Percentiles rank a stretch among this genome's conserved stretches.
Conservation (phyloP, 2,113 vertebrate genomes). For the Cyphomyrus discorhynchus region DNA sequence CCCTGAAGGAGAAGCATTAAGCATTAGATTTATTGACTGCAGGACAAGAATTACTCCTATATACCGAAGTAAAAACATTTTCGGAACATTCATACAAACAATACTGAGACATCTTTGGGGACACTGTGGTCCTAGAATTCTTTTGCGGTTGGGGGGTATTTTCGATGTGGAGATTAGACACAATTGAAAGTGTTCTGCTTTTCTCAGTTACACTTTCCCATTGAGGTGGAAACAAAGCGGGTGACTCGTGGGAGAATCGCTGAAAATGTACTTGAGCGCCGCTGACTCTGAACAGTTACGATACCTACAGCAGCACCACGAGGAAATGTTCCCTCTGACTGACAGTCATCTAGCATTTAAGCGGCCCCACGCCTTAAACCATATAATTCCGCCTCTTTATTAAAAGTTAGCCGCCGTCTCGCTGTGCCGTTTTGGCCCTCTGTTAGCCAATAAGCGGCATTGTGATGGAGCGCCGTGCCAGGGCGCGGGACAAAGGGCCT, state of each 20-base stretch:
- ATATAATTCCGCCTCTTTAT: constrained; percentile 1
- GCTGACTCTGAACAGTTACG: background rate
- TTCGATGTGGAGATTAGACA: constrained; percentile 38
- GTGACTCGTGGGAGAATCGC: background rate
- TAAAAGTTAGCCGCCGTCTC: constrained; percentile 5
- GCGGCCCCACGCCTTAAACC: background rate
- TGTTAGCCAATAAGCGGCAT: constrained; percentile 63
- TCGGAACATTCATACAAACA: background rate
- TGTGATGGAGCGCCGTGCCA: constrained; percentile 61
- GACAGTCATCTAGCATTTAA: background rate
- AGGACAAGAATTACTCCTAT: background rate
- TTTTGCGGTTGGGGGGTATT: constrained; percentile 5
- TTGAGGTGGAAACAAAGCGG: constrained; percentile 8
- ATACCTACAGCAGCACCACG: background rate
- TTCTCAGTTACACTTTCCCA: constrained; percentile 43
- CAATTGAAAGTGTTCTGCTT: constrained; percentile 52
- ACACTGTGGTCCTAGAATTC: background rate
- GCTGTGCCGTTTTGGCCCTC: constrained; percentile 49
- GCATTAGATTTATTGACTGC: background rate
- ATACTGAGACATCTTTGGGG: background rate
- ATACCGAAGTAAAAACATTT: background rate
- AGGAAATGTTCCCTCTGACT: background rate
- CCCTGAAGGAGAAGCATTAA: too few species aligned
- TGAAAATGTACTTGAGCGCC: too few species aligned
- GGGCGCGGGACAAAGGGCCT: constrained; percentile 70